phyloP scores from a whole-genome alignment of 2,888 invertebrate species.

The Lasioglossum calceatum region DNA sequence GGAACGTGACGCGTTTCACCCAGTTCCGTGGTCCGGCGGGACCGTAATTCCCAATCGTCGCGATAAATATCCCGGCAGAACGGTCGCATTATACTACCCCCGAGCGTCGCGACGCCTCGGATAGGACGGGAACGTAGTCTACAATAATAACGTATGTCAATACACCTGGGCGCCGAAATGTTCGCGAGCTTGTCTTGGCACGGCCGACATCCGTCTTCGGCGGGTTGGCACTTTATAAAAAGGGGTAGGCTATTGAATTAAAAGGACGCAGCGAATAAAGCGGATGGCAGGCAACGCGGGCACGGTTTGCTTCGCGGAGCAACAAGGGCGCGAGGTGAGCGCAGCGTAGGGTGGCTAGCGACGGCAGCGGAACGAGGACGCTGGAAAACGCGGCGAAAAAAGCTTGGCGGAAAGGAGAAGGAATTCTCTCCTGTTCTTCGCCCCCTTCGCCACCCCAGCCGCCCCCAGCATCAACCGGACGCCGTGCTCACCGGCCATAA shows the following conservation, averaged over 20 bases:
- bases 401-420: constrained; percentile 69
- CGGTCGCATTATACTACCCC: not conserved
- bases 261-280: constrained; percentile 80
- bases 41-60: constrained; percentile 16
- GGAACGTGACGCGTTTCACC: not conserved
- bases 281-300: constrained; percentile 55
- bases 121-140: not conserved
- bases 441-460: constrained; percentile 57
- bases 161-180: not conserved
- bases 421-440: constrained; percentile 72
- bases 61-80: constrained; percentile 17
- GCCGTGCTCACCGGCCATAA: constrained; percentile 82
- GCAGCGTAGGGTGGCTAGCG: constrained; percentile 9
- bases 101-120: not conserved
- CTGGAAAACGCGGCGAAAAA: constrained; percentile 52
- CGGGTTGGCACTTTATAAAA: constrained; percentile 69
- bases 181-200: constrained; percentile 34
- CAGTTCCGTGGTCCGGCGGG: not conserved
- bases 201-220: constrained; percentile 65
- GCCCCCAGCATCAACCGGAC: constrained; percentile 57
- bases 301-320: constrained; percentile 27
- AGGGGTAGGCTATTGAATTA: constrained; percentile 81
- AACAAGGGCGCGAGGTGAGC: constrained; percentile 1
- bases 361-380: constrained; percentile 25
- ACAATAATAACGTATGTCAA: not conserved